Conservation (phyloP, 1,140 invertebrate genomes). For the Archegozetes longisetosus region DNA sequence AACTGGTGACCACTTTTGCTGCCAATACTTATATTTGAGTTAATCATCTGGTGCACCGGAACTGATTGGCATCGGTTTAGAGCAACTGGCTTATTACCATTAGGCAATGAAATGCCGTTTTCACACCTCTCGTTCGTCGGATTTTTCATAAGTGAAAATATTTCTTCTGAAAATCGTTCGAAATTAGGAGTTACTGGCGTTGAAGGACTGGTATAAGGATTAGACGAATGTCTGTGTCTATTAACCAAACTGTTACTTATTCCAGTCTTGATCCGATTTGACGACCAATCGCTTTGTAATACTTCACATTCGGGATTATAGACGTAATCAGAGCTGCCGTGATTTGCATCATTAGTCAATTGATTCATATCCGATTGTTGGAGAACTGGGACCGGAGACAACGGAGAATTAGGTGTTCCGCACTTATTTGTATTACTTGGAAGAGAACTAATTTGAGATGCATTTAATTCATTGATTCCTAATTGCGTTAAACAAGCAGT, state of each 20-base stretch:
- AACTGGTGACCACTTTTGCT: neutral
- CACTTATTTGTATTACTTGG: constrained; percentile 14
- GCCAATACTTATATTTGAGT: neutral
- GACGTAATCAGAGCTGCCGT: neutral
- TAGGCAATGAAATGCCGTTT: neutral
- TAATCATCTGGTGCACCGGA: too few species aligned
- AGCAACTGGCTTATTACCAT: neutral
- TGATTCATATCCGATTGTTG: constrained; percentile 16
- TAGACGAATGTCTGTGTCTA: constrained; percentile 17
- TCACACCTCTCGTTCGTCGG: neutral
- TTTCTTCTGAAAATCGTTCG: neutral
- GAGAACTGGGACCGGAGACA: constrained; percentile 17
- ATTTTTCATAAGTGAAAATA: neutral
- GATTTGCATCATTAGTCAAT: neutral
- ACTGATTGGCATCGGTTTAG: constrained; percentile 52
- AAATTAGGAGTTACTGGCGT: neutral
- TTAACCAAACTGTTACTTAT: neutral
- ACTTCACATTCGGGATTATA: too few species aligned
- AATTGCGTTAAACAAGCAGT: constrained; percentile 16
- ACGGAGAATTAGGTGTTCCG: constrained; percentile 23
- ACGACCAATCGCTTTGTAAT: neutral
- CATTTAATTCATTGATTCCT: neutral
- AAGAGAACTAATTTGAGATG: neutral
- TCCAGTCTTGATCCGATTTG: neutral
- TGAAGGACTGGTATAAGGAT: constrained; percentile 8